Evolutionary conservation across 2,888 invertebrate genomes (phyloP).

Genomic region (Cancer borealis): DNA sequence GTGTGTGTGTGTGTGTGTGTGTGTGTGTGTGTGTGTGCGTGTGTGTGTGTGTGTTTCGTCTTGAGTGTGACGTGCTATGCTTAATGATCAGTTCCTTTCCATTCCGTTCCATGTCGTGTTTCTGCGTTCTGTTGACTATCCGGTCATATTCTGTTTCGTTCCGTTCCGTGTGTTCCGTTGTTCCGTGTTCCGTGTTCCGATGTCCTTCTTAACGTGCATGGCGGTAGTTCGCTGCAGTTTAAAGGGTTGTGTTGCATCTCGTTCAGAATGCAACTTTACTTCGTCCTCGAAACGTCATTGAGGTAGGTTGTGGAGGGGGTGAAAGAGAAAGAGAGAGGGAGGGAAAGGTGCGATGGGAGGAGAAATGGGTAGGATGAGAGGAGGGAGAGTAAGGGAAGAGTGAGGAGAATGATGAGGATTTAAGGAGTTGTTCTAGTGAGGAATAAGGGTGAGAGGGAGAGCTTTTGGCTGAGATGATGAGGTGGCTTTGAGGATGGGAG

Average conservation of each 20-base stretch:
- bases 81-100: not conserved
- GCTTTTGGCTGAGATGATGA: conserved; percentile 7
- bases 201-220: not conserved
- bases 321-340: not conserved
- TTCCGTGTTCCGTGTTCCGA: not conserved
- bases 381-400: not conserved
- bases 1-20: not conserved
- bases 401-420: not conserved
- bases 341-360: not conserved
- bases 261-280: conserved; percentile 30
- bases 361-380: not conserved
- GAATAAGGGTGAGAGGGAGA: not conserved
- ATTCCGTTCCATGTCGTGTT: not conserved
- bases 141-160: not conserved
- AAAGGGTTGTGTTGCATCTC: conserved; percentile 9
- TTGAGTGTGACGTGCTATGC: not conserved
- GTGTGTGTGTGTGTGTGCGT: not conserved
- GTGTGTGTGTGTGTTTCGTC: not conserved
- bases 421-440: not conserved
- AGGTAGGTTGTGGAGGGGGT: not conserved
- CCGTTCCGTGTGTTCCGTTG: not conserved
- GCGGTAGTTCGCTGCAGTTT: not conserved
- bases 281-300: conserved; percentile 38
- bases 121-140: not conserved
- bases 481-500: not conserved